Conservation (phyloP, 2,113 vertebrate species). For the Sprattus sprattus region DNA sequence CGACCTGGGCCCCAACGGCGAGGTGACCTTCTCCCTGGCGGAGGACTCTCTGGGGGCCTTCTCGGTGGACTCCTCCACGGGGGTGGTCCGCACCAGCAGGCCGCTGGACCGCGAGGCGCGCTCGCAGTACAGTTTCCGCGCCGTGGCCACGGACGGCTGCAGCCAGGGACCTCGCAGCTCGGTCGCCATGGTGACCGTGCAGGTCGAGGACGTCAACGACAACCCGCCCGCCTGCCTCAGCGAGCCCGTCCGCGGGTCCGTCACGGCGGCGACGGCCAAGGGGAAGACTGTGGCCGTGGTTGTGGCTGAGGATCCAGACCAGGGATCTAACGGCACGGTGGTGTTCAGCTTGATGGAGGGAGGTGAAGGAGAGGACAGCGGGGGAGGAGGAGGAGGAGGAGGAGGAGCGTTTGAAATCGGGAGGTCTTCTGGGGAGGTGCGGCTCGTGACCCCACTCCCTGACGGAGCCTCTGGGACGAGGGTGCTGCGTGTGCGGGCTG, state of each 20-base stretch:
- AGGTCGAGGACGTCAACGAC: conserved; percentile 87
- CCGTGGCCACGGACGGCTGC: conserved; percentile 77
- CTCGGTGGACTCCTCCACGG: conserved; percentile 68
- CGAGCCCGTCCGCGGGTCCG: conserved; percentile 71
- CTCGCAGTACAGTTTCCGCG: conserved; percentile 74
- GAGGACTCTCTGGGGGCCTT: conserved; percentile 76
- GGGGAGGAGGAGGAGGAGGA: neutral
- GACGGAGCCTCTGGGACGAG: conserved; percentile 68
- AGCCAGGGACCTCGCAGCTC: conserved; percentile 71
- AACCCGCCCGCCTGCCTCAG: conserved; percentile 78
- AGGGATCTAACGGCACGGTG: conserved; percentile 79
- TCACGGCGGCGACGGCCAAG: conserved; percentile 60
- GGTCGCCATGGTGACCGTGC: conserved; percentile 67
- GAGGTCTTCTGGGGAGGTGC: conserved; percentile 74
- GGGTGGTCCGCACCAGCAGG: conserved; percentile 68
- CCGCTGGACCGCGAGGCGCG: conserved; percentile 78
- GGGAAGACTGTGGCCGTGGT: conserved; percentile 71
- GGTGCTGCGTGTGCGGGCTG: conserved; percentile 68
- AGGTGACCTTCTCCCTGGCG: conserved; percentile 75
- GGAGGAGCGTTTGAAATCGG: conserved; percentile 71
- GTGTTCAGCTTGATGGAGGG: conserved; percentile 64
- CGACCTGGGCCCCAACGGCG: conserved; percentile 80
- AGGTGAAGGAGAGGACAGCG: conserved; percentile 52
- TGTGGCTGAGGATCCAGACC: conserved; percentile 75
- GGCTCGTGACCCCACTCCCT: conserved; percentile 64